Evolutionary conservation across 2,797 vertebrate species (phyloP), one percentile per base, ranked within the genome.

Genomic region (Atherinosoma microstoma): DNA sequence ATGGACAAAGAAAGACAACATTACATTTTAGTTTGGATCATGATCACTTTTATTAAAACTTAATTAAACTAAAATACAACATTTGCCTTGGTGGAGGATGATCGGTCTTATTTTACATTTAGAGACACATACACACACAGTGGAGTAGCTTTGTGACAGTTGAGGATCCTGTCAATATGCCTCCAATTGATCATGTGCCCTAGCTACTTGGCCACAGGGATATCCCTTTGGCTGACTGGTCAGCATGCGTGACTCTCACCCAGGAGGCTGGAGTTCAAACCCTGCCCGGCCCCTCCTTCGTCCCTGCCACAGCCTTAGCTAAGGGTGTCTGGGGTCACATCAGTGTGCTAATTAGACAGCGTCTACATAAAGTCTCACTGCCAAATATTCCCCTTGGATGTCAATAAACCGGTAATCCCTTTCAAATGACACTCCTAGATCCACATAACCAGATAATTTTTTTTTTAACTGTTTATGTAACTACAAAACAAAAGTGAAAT

Each of bases 331-430:
- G 54, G 7, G 57, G 74, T 92, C 84, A 85, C 93, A 89, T 73
- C 71, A 67, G 58, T 70, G 84, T 93, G 92, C 82, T 87, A 92
- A 93, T 92, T 78, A 83, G 51, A 49, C 64, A 18, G 73, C 24
- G 80, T 70, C 75, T 78, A 70, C 75, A 67, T 92, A 38, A 75
- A 70, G 78, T 34, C 57, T 74, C 57, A 62, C 72, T 85, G 93
- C 69, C 81, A 93, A 93, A 94, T 93, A 58, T 84, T 81, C 78
- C 79, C 60, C 64, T 58, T 47, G 73, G 53, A 66, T 79, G 85
- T 81, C 89, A 91, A 91, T 84, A 80, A 85, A 66, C 36, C 20
- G 18, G 22, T 12, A 3, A 56, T 77, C 84, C 45, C 47, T 42
- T n/a, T 83, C 29, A 57, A 2, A n/a, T 68, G 58, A 64, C 64